A percentile compares a stretch with the other conserved stretches of the same genome.
Evolutionary conservation across 2,888 invertebrate species (phyloP).

Genomic region (Azorinus chamasolen): DNA sequence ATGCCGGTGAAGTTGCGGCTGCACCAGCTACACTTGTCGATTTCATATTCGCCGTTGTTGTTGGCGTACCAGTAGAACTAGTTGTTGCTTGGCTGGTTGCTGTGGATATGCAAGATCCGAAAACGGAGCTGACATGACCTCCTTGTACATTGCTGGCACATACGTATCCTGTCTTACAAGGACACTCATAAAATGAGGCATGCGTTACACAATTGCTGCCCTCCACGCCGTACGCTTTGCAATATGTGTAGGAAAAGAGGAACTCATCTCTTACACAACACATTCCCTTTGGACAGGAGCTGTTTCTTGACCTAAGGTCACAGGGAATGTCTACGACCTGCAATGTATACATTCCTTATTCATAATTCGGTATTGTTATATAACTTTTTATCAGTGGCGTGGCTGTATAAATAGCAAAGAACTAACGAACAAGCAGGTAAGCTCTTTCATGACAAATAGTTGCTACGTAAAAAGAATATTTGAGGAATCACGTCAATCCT

Average conservation of each 20-base stretch:
- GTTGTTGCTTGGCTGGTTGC: constrained; percentile 1
- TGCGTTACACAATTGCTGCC: constrained; percentile 37
- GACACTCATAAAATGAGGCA: constrained; percentile 47
- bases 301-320: constrained; percentile 11
- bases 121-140: constrained; percentile 38
- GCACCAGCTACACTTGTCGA: too few species aligned
- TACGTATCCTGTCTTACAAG: constrained; percentile 29
- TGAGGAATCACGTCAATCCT: too few species aligned
- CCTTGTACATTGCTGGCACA: constrained; percentile 47
- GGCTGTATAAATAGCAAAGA: too few species aligned
- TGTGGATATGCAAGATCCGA: constrained; percentile 37
- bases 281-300: constrained; percentile 32
- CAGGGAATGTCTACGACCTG: constrained; percentile 23
- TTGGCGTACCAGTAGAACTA: not conserved
- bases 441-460: too few species aligned
- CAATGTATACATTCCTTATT: too few species aligned
- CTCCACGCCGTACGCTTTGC: constrained; percentile 28
- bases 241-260: constrained; percentile 48
- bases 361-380: too few species aligned
- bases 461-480: too few species aligned
- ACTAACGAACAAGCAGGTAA: too few species aligned
- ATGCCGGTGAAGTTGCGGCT: too few species aligned
- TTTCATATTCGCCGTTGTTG: too few species aligned
- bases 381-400: too few species aligned
- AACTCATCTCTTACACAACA: constrained; percentile 62